Conservation (phyloP, 2,888 invertebrate genomes). For the Micropterix aruncella region DNA sequence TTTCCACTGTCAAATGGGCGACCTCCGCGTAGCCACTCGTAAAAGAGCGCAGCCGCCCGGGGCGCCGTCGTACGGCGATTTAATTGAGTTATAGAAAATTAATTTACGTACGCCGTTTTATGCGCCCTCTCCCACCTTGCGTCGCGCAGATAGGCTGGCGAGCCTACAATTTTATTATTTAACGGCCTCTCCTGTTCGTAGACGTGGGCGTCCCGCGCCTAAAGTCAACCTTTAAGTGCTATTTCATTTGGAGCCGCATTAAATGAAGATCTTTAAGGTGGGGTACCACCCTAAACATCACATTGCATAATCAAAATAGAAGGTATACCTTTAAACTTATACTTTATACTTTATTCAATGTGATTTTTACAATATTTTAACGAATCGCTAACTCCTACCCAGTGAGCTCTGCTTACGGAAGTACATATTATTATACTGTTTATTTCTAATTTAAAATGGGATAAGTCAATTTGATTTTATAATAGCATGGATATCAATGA, state of each 20-base stretch:
- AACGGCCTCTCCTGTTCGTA: slow-evolving; percentile 1
- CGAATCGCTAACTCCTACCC: no score
- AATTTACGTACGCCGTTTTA: slow-evolving; percentile 3
- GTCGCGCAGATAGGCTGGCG: slow-evolving; percentile 4
- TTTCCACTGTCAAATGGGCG: not conserved
- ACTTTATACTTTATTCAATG: no score
- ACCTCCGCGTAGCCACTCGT: not conserved
- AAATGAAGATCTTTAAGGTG: no score
- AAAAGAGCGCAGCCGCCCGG: not conserved
- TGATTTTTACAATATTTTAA: no score
- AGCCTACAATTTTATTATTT: slow-evolving; percentile 6
- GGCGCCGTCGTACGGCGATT: not conserved
- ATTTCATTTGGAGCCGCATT: not conserved
- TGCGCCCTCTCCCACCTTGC: slow-evolving; percentile 3
- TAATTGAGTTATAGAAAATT: slow-evolving; percentile 9
- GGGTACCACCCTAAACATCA: no score
- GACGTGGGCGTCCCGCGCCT: not conserved
- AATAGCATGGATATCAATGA: no score
- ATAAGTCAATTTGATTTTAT: no score
- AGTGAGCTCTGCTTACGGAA: no score
- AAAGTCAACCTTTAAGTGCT: not conserved
- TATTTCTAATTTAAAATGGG: no score
- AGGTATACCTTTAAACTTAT: no score
- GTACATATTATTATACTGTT: no score
- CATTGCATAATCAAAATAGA: no score